Base-by-base conservation (phyloP, 2,113 vertebrate species). In the Scopus umbretta region DNA sequence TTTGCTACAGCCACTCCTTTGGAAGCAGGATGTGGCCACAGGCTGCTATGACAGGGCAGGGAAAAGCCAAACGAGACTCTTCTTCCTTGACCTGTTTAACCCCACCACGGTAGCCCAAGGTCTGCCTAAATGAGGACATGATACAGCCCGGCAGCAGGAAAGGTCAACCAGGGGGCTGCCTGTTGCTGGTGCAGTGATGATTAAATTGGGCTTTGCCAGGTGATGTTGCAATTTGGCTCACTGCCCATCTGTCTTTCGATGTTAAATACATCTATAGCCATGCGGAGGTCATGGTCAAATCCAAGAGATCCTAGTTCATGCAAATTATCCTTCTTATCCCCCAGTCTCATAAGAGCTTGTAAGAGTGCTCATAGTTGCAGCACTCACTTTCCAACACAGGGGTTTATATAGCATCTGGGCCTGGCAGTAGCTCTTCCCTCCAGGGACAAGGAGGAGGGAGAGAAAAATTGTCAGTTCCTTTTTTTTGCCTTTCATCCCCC, bases 121-220 rank as follows among this genome's bases (percentile, higher is more conserved):
- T 78, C 32, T 84, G 59, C 63, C 72, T 45, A 11, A 78, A 80
- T 16, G 67, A 80, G 63, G 55, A 11, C 2, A 5, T 36, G 83
- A 79, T 43, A 26, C 53, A 55, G 36, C 22, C 56, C 5, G 0
- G 21, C 42, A 55, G 43, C 38, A 65, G 55, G 42, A 45, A 16
- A 63, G 52, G 38, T 61, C 72, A 59, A 7, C 56, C 73, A 38
- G 42, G 29, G 68, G 76, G 9, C 55, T 80, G 55, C 75, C 71
- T 1, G 0, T 38, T 3, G 4, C 56, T 29, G 42, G 10, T 15
- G 49, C 47, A n/a, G 5, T 0, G 0, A 11, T 72, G 36, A 38
- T 89, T 85, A 50, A 91, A n/a, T 3, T 8, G 58, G 62, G 73
- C 83, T 93, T 82, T 86, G 86, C 56, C 83, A 91, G 27, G 34